phyloP scores from a whole-genome alignment of 2,113 vertebrate genomes.

The Aphyosemion australe region DNA sequence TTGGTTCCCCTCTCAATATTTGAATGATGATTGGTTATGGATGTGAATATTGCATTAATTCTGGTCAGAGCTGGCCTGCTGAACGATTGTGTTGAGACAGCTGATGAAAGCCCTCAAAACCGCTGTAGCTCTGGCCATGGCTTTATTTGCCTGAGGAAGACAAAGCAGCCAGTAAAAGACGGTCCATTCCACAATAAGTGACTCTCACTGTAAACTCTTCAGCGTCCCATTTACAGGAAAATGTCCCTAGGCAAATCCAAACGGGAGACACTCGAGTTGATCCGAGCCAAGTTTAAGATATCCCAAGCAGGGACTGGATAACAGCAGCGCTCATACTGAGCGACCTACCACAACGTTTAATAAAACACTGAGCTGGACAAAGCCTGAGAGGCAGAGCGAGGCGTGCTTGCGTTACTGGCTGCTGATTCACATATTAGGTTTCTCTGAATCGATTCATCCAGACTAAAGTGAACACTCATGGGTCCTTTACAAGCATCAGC shows the following conservation, averaged over 20 bases:
- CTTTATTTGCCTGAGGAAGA: slow-evolving; percentile 70
- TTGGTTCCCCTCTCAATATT: slow-evolving; percentile 57
- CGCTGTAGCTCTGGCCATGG: slow-evolving; percentile 62
- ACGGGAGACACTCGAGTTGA: slow-evolving; percentile 70
- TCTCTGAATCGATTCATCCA: slow-evolving; percentile 56
- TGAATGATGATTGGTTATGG: slow-evolving; percentile 66
- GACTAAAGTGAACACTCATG: slow-evolving; percentile 52
- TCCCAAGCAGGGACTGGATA: slow-evolving; percentile 65
- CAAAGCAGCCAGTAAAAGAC: slow-evolving; percentile 77
- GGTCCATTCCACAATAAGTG: slow-evolving; percentile 69
- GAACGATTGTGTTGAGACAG: slow-evolving; percentile 69
- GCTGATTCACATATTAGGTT: slow-evolving; percentile 63
- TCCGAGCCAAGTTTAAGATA: slow-evolving; percentile 77
- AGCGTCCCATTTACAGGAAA: slow-evolving; percentile 74
- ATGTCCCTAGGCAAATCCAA: slow-evolving; percentile 75
- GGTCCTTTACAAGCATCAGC: slow-evolving; percentile 64
- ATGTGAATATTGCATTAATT: slow-evolving; percentile 74
- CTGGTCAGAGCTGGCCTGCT: slow-evolving; percentile 70
- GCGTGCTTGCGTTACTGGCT: slow-evolving; percentile 51
- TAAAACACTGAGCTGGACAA: slow-evolving; percentile 67
- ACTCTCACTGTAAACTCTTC: slow-evolving; percentile 73
- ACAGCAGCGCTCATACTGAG: slow-evolving; percentile 51
- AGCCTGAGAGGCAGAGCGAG: slow-evolving; percentile 64
- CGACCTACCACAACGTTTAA: slow-evolving; percentile 75
- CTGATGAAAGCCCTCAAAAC: slow-evolving; percentile 73